Evolutionary conservation across 1,140 invertebrate species (phyloP), one percentile per base, ranked within the genome.

Genomic region (Ceratina japonica): DNA sequence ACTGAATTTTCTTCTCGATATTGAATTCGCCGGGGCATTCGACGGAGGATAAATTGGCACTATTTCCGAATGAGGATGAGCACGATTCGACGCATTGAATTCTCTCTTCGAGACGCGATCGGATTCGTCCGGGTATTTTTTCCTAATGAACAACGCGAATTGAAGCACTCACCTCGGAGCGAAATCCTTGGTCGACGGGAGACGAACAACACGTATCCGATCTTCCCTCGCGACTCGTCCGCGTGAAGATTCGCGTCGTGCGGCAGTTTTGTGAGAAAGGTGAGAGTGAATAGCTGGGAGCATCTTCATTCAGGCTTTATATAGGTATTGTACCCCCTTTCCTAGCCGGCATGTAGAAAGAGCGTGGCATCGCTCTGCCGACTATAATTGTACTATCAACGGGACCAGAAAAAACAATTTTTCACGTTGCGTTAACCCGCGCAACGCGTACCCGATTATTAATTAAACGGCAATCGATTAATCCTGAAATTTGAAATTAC

Each of bases 271-370:
- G 87, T 86, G 86, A 90, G 89, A 90, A 90, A 89, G 88, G 89
- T 90, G 88, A 90, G 89, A 89, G 92, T 90, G 92, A 93, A 93
- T 92, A 92, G 89, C 91, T 90, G 87, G 87, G 89, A 93, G 90
- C 91, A 93, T 92, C 91, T 93, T 92, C 91, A 92, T 92, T 92
- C 89, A 89, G 91, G 90, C 91, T 93, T 92, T 93, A 93, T 92
- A 93, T 93, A 92, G 91, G 87, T 91, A 91, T 91, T 91, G 90
- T 91, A 90, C 89, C 91, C 91, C 91, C 91, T 91, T 90, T 89
- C 89, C 81, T 90, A 86, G 86, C 75, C 81, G 70, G 79, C 83
- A 85, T 88, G 84, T 87, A 90, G 90, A 90, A 90, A 91, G 89
- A 91, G 84, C 85, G 79, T 89, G 86, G 89, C 89, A 89, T 87